A percentile compares a stretch with the other conserved stretches of the same genome.
These are phyloP conservation scores for Malachius bipustulatus DNA, from an alignment of 2,888 invertebrate species.

Conservation along the genomic window DNA sequence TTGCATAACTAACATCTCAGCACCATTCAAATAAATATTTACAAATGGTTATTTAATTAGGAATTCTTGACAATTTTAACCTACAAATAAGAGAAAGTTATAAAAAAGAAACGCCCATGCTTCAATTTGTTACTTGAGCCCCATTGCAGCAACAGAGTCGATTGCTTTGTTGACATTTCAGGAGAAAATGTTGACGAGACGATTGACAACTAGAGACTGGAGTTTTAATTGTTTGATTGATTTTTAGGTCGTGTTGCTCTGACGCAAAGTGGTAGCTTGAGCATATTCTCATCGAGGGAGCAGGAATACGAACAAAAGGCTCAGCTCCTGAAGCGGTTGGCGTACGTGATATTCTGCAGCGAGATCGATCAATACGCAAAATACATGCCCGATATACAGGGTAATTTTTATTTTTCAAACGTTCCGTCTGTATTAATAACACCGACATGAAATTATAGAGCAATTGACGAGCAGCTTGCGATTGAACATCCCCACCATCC, in stretches of 20 bases:
- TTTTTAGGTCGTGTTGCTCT: slow-evolving; percentile 67
- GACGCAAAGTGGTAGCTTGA: slow-evolving; percentile 66
- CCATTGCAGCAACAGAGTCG: no score
- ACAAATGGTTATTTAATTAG: no score
- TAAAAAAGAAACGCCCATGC: no score
- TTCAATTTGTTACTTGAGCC: no score
- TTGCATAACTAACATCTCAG: no score
- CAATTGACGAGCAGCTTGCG: slow-evolving; percentile 74
- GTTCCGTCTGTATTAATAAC: slow-evolving; percentile 7
- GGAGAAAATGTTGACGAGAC: no score
- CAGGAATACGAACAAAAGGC: slow-evolving; percentile 75
- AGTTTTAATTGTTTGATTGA: no score
- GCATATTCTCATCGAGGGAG: slow-evolving; percentile 70
- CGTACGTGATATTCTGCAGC: slow-evolving; percentile 76
- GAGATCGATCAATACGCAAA: slow-evolving; percentile 79
- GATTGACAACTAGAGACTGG: no score
- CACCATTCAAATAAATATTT: no score
- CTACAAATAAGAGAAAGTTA: no score
- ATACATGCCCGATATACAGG: slow-evolving; percentile 82
- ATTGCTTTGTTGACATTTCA: no score
- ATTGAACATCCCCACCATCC: slow-evolving; percentile 59
- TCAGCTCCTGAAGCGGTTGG: slow-evolving; percentile 65
- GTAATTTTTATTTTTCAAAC: slow-evolving; percentile 36
- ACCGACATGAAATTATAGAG: slow-evolving; percentile 53
- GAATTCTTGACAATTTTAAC: no score